Evolutionary conservation across 2,797 vertebrate genomes (phyloP).

Genomic region (Macropus fuliginosus): DNA sequence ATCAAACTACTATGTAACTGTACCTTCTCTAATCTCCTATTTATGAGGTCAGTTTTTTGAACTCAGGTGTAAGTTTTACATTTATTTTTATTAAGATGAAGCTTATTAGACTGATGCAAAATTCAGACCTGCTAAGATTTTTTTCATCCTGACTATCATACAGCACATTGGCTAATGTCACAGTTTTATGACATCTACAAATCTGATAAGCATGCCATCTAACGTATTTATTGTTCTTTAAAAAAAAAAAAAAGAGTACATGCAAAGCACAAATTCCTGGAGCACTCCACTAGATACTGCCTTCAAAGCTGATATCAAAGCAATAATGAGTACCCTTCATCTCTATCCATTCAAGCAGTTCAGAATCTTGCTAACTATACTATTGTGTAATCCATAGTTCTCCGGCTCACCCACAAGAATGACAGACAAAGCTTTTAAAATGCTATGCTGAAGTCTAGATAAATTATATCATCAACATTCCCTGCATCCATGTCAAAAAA

Average conservation of each 20-base stretch:
- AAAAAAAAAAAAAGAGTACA: background rate
- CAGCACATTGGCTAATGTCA: background rate
- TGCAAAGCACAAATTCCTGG: background rate
- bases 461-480: background rate
- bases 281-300: background rate
- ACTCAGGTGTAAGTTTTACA: background rate
- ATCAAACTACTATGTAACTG: background rate
- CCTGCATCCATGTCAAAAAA: background rate
- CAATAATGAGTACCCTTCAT: background rate
- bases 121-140: background rate
- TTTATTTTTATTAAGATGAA: background rate
- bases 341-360: background rate
- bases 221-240: background rate
- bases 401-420: background rate
- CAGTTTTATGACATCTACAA: background rate
- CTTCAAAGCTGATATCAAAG: background rate
- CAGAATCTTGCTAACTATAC: background rate
- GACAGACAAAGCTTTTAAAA: background rate
- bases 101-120: background rate
- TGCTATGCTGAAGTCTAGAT: background rate
- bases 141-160: background rate
- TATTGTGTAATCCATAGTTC: background rate
- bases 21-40: background rate
- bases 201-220: background rate
- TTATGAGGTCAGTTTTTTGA: background rate